phyloP scores from a whole-genome alignment of 2,797 vertebrate genomes.

The Columba guinea region DNA sequence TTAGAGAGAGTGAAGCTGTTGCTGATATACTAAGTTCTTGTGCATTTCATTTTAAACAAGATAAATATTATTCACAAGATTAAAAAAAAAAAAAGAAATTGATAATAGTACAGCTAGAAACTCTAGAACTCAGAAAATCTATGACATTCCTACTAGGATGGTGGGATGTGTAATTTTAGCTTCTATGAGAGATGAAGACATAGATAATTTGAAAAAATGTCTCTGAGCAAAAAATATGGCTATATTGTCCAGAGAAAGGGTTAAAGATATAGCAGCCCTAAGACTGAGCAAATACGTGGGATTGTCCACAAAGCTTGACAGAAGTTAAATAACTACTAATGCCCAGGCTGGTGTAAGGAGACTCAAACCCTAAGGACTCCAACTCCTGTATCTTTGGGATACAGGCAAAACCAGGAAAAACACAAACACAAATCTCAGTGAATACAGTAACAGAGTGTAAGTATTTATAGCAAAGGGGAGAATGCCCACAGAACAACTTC shows the following conservation, averaged over 20 bases:
- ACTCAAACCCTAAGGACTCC: background rate
- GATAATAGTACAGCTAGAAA: background rate
- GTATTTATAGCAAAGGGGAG: background rate
- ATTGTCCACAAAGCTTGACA: background rate
- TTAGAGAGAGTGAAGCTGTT: background rate
- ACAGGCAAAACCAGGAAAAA: background rate
- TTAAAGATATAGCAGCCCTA: background rate
- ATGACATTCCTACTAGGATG: background rate
- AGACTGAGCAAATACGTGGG: background rate
- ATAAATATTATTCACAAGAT: background rate
- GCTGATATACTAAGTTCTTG: background rate
- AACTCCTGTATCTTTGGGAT: background rate
- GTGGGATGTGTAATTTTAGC: background rate
- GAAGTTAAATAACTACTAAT: background rate
- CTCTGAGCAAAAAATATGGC: background rate
- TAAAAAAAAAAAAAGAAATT: background rate
- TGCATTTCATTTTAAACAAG: background rate
- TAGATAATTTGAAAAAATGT: background rate
- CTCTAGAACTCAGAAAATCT: background rate
- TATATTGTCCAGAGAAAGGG: background rate
- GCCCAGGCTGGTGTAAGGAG: background rate
- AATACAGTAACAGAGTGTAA: background rate
- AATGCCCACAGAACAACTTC: background rate
- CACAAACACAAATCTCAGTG: background rate
- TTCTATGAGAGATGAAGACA: background rate